A percentile compares a stretch with the other conserved stretches of the same genome.
Evolutionary conservation across 2,797 vertebrate species (phyloP).

Genomic region (Enteromius paludinosus): DNA sequence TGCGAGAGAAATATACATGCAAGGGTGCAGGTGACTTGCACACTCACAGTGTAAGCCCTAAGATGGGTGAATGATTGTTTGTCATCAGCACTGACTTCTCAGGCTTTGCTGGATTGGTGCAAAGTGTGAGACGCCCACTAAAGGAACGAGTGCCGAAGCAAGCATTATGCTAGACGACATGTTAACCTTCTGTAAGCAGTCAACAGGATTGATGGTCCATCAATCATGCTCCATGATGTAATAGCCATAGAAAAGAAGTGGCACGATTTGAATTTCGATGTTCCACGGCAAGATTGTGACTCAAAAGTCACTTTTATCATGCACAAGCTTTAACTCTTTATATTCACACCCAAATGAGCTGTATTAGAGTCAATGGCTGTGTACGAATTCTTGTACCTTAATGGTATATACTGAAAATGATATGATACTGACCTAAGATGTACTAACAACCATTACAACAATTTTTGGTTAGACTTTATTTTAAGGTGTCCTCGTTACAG

Average conservation of each 20-base stretch:
- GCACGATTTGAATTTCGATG: slow-evolving; percentile 61
- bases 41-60: slow-evolving; percentile 64
- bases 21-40: slow-evolving; percentile 66
- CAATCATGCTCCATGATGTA: slow-evolving; percentile 54
- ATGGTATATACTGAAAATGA: neutral
- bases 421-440: neutral
- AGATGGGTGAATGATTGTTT: slow-evolving; percentile 62
- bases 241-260: slow-evolving; percentile 61
- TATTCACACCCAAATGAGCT: neutral
- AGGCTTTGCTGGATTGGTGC: slow-evolving; percentile 67
- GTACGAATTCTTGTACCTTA: neutral
- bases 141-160: slow-evolving; percentile 59
- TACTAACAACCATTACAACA: neutral
- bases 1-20: slow-evolving; percentile 64
- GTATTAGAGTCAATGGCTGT: neutral
- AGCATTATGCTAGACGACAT: slow-evolving; percentile 70
- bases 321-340: neutral
- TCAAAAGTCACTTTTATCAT: slow-evolving; percentile 42
- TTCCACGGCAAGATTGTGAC: slow-evolving; percentile 35
- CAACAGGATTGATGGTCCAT: slow-evolving; percentile 66
- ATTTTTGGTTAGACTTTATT: neutral
- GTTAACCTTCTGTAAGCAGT: slow-evolving; percentile 67
- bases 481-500: neutral
- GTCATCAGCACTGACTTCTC: slow-evolving; percentile 67
- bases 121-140: slow-evolving; percentile 62